These are phyloP conservation scores for Propsilocerus akamusi DNA, from an alignment of 1,140 invertebrate species.

Conservation along the genomic window DNA sequence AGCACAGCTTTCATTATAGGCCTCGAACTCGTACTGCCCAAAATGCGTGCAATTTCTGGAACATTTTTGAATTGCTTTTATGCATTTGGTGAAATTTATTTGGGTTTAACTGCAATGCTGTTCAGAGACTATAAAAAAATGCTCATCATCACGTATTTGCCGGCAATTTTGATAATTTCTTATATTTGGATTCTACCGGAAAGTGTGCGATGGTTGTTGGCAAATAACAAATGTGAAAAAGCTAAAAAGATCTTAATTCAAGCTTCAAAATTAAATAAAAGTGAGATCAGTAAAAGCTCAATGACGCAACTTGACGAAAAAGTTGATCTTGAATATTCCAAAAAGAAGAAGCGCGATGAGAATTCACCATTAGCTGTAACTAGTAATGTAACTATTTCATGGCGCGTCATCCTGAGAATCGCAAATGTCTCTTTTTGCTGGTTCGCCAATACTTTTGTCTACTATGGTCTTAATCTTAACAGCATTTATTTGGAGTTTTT, in stretches of 20 bases:
- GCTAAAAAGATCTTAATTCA: conserved; percentile 34
- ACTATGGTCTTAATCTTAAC: conserved; percentile 65
- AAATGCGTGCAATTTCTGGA: conserved; percentile 50
- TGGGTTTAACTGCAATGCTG: conserved; percentile 45
- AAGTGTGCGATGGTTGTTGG: conserved; percentile 53
- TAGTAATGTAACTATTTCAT: neutral
- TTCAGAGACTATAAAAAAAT: conserved; percentile 48
- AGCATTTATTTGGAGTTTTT: conserved; percentile 53
- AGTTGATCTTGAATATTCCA: neutral
- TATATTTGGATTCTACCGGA: conserved; percentile 40
- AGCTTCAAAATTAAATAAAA: conserved; percentile 48
- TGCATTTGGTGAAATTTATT: conserved; percentile 45
- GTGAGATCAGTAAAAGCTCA: conserved; percentile 26
- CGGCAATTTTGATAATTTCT: conserved; percentile 38
- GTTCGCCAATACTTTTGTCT: conserved; percentile 50
- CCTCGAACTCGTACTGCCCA: conserved; percentile 56
- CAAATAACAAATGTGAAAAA: conserved; percentile 41
- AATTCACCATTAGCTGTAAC: too few species aligned
- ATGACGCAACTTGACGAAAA: neutral
- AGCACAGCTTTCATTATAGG: conserved; percentile 39
- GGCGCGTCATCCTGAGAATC: conserved; percentile 29
- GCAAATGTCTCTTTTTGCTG: conserved; percentile 45
- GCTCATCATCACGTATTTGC: conserved; percentile 42
- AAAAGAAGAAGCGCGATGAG: neutral
- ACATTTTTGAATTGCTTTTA: conserved; percentile 50